Percentiles rank a stretch among this genome's conserved stretches.
Conservation (phyloP, 2,113 vertebrate species). For the Asarcornis scutulata region DNA sequence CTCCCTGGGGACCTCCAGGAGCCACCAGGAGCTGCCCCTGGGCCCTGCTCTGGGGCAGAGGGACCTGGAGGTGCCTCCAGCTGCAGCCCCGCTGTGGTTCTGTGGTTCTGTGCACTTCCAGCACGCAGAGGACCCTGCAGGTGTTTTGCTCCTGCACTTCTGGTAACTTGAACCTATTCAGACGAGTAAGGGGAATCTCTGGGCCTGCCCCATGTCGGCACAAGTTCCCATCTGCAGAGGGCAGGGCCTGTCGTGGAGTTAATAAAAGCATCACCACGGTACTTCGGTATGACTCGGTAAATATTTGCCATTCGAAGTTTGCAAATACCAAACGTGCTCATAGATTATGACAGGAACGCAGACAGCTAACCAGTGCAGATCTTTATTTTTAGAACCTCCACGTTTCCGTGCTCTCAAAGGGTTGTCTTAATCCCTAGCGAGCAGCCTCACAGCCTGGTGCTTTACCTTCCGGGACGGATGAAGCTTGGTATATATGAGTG, state of each 20-base stretch:
- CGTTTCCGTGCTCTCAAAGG: neutral
- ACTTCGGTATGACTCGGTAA: neutral
- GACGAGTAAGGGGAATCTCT: neutral
- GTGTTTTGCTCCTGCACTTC: neutral
- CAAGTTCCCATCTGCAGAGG: neutral
- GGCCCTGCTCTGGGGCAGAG: neutral
- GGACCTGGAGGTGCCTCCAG: neutral
- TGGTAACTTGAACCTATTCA: neutral
- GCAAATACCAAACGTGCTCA: slow-evolving; percentile 24
- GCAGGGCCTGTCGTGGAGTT: neutral
- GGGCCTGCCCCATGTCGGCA: neutral
- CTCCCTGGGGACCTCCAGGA: neutral
- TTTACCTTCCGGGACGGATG: neutral
- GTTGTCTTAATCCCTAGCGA: neutral
- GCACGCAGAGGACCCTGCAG: neutral
- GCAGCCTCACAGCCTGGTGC: neutral
- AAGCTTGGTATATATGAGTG: neutral
- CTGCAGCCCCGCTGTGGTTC: neutral
- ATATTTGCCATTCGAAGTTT: slow-evolving; percentile 51
- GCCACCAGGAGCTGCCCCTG: neutral
- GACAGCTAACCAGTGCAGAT: neutral
- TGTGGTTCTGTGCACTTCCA: neutral
- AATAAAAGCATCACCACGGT: neutral
- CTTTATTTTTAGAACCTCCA: neutral
- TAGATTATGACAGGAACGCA: neutral